Base-by-base conservation (phyloP, 1,140 invertebrate genomes). In the Zaprionus kolodkinae region DNA sequence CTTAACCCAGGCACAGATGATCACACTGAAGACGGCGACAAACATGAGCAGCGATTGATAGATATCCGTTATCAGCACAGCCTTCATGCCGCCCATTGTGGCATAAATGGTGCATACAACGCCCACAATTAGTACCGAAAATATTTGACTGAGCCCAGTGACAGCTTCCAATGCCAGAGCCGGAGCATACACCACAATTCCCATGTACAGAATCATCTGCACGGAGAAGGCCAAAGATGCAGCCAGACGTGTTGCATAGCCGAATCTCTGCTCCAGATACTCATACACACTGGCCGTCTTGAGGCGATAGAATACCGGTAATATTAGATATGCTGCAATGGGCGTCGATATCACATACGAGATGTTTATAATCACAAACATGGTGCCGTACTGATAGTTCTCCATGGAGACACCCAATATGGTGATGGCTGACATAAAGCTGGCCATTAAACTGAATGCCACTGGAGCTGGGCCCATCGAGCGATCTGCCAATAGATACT, bases 351-450 rank as follows among this genome's bases (percentile, higher is more conserved):
- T 83, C 0, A 97, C 94, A 84, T 98, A 98, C 0, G 96, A 94
- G 33, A 98, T 64, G 87, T 98, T 98, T 27, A 98, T 97, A 13
- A 96, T 93, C 6, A 97, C 94, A 93, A 98, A 98, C 86, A 97
- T 96, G 60, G 96, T 96, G 33, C 97, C 97, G 92, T 94, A 96
- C 69, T 94, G 95, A 90, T 98, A 98, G 92, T 96, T 97, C 92
- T 98, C 97, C 57, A 96, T 95, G 1, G 96, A 96, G 1, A 98
- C 96, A 11, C 98, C 98, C 21, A 99, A 93, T 45, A 99, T 93
- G 1, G 97, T 98, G 17, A 99, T 96, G 11, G 98, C 97, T 0
- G 97, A 99, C 96, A 99, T 98, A 87, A 99, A 99, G 45, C 97
- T 98, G 9, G 98, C 97, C 95, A 98, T 97, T 1, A 98, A 92